phyloP scores from a whole-genome alignment of 2,888 invertebrate genomes.

The Muschampia plurimacula region DNA sequence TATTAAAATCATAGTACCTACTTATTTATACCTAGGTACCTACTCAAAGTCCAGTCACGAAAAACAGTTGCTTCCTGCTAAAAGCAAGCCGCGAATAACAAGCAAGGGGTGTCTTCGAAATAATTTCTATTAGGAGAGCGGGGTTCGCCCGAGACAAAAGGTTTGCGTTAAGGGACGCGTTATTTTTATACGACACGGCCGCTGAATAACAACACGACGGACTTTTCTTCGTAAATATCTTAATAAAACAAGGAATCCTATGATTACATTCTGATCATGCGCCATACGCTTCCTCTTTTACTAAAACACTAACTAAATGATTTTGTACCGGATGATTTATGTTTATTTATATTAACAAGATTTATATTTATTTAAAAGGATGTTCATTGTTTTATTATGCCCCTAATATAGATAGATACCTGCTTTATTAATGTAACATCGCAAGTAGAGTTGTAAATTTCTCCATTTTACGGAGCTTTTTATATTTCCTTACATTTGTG shows the following conservation, averaged over 20 bases:
- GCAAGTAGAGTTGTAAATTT: constrained; percentile 61
- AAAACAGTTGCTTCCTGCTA: constrained; percentile 80
- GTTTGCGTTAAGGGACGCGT: constrained; percentile 75
- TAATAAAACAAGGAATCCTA: constrained; percentile 76
- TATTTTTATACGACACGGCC: constrained; percentile 79
- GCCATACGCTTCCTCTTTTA: constrained; percentile 71
- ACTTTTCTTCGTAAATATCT: constrained; percentile 80
- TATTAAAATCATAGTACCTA: constrained; percentile 7
- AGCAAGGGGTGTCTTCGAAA: constrained; percentile 72
- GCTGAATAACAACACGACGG: constrained; percentile 75
- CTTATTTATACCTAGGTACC: constrained; percentile 46
- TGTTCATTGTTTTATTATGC: constrained; percentile 54
- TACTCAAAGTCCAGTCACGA: constrained; percentile 77
- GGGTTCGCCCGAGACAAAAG: constrained; percentile 75
- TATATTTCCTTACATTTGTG: constrained; percentile 81
- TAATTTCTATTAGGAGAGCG: constrained; percentile 68
- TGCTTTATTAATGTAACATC: constrained; percentile 11
- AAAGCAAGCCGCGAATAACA: constrained; percentile 78
- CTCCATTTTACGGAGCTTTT: constrained; percentile 67
- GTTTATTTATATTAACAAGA: constrained; percentile 58
- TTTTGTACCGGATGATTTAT: constrained; percentile 72
- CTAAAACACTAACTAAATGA: constrained; percentile 64
- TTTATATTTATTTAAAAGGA: constrained; percentile 74
- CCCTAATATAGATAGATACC: constrained; percentile 28
- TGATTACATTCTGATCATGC: constrained; percentile 81